A percentile compares a stretch with the other conserved stretches of the same genome.
These are phyloP conservation scores for Betta splendens DNA, from an alignment of 2,797 vertebrate species.

Conservation along the genomic window DNA sequence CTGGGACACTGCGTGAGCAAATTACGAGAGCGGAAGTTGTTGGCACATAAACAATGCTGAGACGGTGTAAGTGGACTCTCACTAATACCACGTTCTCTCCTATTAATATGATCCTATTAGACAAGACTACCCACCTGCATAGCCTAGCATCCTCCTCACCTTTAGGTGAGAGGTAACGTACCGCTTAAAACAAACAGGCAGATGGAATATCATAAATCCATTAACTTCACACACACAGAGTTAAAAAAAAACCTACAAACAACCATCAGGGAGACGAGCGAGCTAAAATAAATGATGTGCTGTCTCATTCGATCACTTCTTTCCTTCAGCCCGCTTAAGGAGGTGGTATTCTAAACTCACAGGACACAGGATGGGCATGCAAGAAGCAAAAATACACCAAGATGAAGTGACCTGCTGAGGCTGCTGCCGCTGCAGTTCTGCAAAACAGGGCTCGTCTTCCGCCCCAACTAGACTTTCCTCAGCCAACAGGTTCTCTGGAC, in stretches of 20 bases:
- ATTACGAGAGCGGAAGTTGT: conserved; percentile 11
- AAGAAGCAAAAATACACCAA: conserved; percentile 74
- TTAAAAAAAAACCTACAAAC: conserved; percentile 41
- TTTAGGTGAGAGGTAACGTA: conserved; percentile 47
- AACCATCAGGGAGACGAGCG: conserved; percentile 23
- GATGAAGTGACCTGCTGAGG: conserved; percentile 50
- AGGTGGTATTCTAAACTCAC: conserved; percentile 57
- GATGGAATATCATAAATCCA: not conserved
- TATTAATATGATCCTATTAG: conserved; percentile 83
- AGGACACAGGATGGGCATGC: conserved; percentile 64
- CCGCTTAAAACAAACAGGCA: conserved; percentile 1
- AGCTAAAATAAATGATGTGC: conserved; percentile 26
- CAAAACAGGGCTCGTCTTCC: no score
- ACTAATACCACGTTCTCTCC: conserved; percentile 38
- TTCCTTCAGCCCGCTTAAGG: conserved; percentile 31
- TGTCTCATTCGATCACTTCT: conserved; percentile 45
- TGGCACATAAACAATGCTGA: conserved; percentile 25
- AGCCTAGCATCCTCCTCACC: conserved; percentile 75
- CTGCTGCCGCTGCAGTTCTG: conserved; percentile 46
- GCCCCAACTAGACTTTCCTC: conserved; percentile 17
- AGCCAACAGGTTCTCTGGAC: conserved; percentile 34
- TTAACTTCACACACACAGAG: not conserved
- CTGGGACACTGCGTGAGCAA: conserved; percentile 29
- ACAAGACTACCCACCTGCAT: conserved; percentile 59
- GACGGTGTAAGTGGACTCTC: conserved; percentile 24